These are phyloP conservation scores for Trachymyrmex septentrionalis DNA, from an alignment of 1,140 invertebrate genomes.

Conservation along the genomic window DNA sequence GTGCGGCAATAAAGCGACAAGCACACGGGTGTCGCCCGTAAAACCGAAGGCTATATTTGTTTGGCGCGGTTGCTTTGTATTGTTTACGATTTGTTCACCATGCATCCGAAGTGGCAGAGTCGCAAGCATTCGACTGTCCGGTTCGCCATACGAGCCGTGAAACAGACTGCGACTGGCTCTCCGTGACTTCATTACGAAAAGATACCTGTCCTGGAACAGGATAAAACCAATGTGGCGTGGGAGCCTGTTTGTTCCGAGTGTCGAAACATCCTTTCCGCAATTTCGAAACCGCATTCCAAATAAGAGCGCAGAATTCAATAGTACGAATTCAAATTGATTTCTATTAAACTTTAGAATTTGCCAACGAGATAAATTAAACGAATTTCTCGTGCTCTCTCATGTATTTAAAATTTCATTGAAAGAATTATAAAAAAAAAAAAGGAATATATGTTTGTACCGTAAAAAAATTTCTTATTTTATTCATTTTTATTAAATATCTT, in stretches of 20 bases:
- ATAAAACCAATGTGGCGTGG: conserved; percentile 12
- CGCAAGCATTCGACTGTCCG: conserved; percentile 58
- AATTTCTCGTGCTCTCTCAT: neutral
- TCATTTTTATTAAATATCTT: neutral
- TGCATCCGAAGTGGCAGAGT: conserved; percentile 59
- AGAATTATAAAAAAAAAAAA: neutral
- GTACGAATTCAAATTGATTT: neutral
- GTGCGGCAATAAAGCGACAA: conserved; percentile 73
- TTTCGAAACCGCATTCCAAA: conserved; percentile 19
- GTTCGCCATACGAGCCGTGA: conserved; percentile 66
- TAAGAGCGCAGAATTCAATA: conserved; percentile 29
- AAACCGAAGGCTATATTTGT: conserved; percentile 77
- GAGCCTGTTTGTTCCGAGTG: conserved; percentile 14
- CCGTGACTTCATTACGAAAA: conserved; percentile 76
- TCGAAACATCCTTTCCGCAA: conserved; percentile 9
- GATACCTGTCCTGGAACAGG: conserved; percentile 48
- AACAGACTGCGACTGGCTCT: conserved; percentile 55
- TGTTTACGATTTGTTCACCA: conserved; percentile 70
- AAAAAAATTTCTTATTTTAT: neutral
- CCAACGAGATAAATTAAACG: neutral
- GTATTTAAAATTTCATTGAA: neutral
- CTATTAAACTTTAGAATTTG: neutral
- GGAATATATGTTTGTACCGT: neutral
- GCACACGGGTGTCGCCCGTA: conserved; percentile 66
- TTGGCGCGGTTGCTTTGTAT: conserved; percentile 72